A percentile compares a stretch with the other conserved stretches of the same genome.
Conservation (phyloP, 1,140 invertebrate genomes). For the Lepidurus packardi region DNA sequence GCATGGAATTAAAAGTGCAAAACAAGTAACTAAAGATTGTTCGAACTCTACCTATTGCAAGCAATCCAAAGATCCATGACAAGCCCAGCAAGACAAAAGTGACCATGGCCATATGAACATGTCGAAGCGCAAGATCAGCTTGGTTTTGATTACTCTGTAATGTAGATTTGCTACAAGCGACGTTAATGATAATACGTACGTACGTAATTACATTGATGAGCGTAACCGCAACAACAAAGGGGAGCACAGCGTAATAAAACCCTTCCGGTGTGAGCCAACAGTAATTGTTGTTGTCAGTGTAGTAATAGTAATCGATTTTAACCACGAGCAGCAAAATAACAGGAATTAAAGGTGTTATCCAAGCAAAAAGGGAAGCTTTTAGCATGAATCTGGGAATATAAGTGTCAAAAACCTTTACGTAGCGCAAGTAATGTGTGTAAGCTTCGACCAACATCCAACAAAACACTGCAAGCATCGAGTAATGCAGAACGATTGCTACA, state of each 20-base stretch:
- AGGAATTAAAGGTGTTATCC: slow-evolving; percentile 42
- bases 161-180: slow-evolving; percentile 42
- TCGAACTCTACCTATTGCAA: neutral
- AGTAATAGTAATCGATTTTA: slow-evolving; percentile 37
- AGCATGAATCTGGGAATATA: slow-evolving; percentile 45
- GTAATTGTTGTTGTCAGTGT: slow-evolving; percentile 34
- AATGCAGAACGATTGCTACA: slow-evolving; percentile 45
- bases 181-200: slow-evolving; percentile 43
- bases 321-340: slow-evolving; percentile 36
- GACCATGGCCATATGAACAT: neutral
- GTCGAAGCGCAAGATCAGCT: slow-evolving; percentile 34
- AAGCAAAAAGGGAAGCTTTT: slow-evolving; percentile 46
- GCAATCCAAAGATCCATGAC: neutral
- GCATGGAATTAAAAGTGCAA: neutral
- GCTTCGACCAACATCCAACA: slow-evolving; percentile 49
- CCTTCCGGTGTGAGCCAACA: slow-evolving; percentile 47
- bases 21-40: neutral
- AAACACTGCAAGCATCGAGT: slow-evolving; percentile 46
- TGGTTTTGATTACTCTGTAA: slow-evolving; percentile 45
- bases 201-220: slow-evolving; percentile 46
- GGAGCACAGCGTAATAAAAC: slow-evolving; percentile 46
- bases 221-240: slow-evolving; percentile 45
- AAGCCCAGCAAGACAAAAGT: neutral
- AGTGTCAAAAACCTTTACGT: slow-evolving; percentile 47
- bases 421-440: slow-evolving; percentile 45